Evolutionary conservation across 2,888 invertebrate species (phyloP).

Genomic region (Volucella inflata): DNA sequence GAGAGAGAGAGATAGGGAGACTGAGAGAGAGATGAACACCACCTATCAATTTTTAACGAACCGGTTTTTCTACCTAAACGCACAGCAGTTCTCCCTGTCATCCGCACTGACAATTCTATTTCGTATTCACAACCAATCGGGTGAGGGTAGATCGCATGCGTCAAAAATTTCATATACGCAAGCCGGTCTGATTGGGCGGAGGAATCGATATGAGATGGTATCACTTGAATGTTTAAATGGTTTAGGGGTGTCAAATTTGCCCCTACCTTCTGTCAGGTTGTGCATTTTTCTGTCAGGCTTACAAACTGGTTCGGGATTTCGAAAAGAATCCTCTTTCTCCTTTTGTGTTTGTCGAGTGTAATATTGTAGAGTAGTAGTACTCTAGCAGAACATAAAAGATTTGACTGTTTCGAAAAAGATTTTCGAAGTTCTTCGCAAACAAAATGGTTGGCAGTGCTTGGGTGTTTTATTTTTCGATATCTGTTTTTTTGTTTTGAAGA

Average conservation of each 20-base stretch:
- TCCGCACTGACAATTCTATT: background rate
- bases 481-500: background rate
- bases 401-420: slow-evolving; percentile 53
- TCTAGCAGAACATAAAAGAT: slow-evolving; percentile 6
- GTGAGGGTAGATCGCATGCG: slow-evolving; percentile 81
- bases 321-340: slow-evolving; percentile 48
- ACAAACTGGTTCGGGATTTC: slow-evolving; percentile 60
- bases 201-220: slow-evolving; percentile 56
- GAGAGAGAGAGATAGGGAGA: slow-evolving; percentile 60
- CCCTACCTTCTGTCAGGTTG: slow-evolving; percentile 58
- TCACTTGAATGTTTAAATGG: slow-evolving; percentile 26
- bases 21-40: slow-evolving; percentile 41
- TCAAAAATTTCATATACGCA: slow-evolving; percentile 46
- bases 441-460: slow-evolving; percentile 72
- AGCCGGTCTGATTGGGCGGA: slow-evolving; percentile 72
- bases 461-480: background rate
- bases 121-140: slow-evolving; percentile 80
- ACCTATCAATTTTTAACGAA: slow-evolving; percentile 66
- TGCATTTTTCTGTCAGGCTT: slow-evolving; percentile 60
- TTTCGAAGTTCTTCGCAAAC: slow-evolving; percentile 66
- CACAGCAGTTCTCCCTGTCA: slow-evolving; percentile 44
- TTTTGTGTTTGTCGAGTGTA: slow-evolving; percentile 29
- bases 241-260: slow-evolving; percentile 43
- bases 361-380: too few relatives aligned
- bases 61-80: slow-evolving; percentile 59